These are phyloP conservation scores for Tadarida brasiliensis DNA, from an alignment of 2,797 vertebrate genomes.

Conservation along the genomic window DNA sequence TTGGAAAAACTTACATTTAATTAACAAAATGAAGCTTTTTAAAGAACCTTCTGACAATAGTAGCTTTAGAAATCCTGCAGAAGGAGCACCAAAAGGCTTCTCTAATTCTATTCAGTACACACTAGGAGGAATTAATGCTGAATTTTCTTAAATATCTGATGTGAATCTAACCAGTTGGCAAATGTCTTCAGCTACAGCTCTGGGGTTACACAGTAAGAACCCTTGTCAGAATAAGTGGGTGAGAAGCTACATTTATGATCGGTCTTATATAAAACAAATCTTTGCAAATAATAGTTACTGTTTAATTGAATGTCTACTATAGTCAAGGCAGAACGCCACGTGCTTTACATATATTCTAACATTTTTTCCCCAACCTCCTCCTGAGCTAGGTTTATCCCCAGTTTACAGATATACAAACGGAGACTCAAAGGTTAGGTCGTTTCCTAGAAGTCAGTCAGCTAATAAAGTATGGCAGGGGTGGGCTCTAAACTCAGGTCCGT, in stretches of 20 bases:
- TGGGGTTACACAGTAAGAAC: background rate
- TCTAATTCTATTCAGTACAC: background rate
- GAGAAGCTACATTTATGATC: background rate
- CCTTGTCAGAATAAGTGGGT: background rate
- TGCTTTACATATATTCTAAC: background rate
- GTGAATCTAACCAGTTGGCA: background rate
- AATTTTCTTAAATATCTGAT: constrained; percentile 2
- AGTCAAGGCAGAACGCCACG: background rate
- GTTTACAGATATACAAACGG: background rate
- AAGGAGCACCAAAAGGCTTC: background rate
- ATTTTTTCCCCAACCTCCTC: background rate
- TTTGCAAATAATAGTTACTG: background rate
- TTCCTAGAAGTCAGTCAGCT: background rate
- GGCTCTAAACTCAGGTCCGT: background rate
- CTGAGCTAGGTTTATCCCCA: background rate
- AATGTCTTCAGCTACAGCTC: background rate
- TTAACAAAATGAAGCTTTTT: background rate
- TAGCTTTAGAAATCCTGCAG: background rate
- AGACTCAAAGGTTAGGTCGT: background rate
- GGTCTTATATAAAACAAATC: background rate
- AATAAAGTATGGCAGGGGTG: background rate
- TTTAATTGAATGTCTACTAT: background rate
- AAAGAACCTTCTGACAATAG: background rate
- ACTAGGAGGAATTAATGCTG: background rate
- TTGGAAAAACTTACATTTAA: background rate